Conservation (phyloP, 2,113 vertebrate genomes). For the Azemiops feae region DNA sequence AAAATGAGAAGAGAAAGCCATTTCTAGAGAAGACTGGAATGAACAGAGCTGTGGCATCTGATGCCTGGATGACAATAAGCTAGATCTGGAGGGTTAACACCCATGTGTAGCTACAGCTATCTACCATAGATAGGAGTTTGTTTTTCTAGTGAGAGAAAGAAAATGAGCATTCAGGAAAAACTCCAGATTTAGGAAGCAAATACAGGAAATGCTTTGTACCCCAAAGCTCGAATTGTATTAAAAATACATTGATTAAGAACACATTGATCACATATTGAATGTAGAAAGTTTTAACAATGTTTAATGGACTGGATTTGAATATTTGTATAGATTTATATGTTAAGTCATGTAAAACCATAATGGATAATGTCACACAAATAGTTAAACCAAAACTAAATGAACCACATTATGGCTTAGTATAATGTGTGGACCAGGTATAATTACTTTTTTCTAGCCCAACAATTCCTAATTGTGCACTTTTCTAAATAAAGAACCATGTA, state of each 20-base stretch:
- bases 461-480: neutral
- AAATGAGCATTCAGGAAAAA: neutral
- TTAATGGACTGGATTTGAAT: neutral
- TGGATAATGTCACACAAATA: neutral
- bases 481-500: neutral
- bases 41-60: neutral
- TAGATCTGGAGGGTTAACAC: neutral
- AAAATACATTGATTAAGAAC: neutral
- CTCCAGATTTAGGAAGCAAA: neutral
- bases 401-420: neutral
- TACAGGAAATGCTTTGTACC: neutral
- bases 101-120: neutral
- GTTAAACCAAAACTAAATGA: neutral
- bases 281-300: neutral
- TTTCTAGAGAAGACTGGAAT: neutral
- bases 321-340: neutral
- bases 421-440: neutral
- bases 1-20: neutral
- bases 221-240: neutral
- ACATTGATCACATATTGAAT: neutral
- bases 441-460: neutral
- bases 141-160: neutral
- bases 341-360: neutral
- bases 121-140: neutral
- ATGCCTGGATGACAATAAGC: neutral